These are phyloP conservation scores for Andrena fulva DNA, from an alignment of 2,888 invertebrate species.

Conservation along the genomic window DNA sequence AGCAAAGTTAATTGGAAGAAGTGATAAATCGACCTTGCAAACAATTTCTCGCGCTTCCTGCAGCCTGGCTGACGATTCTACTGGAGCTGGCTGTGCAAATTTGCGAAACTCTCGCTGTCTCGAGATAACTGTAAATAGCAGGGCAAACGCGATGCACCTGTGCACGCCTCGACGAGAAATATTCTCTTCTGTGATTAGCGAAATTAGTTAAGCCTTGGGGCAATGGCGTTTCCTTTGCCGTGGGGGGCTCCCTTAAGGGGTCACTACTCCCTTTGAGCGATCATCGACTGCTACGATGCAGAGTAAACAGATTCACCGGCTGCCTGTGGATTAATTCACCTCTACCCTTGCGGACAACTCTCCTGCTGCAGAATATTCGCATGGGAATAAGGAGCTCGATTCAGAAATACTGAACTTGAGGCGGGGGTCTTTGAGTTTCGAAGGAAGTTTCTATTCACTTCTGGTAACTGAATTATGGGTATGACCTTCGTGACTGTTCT, in stretches of 20 bases:
- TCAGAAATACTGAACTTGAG: neutral
- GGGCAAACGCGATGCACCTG: constrained; percentile 22
- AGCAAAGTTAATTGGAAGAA: constrained; percentile 4
- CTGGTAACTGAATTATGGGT: too few species aligned
- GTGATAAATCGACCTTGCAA: constrained; percentile 9
- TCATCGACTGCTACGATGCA: constrained; percentile 9
- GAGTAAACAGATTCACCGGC: neutral
- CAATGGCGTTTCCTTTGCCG: constrained; percentile 6
- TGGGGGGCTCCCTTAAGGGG: neutral
- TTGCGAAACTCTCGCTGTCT: constrained; percentile 29
- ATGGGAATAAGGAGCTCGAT: neutral
- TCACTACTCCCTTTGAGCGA: constrained; percentile 30
- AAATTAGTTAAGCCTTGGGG: constrained; percentile 3
- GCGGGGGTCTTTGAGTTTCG: neutral
- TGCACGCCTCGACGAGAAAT: constrained; percentile 1
- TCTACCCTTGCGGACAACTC: neutral
- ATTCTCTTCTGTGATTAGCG: constrained; percentile 25
- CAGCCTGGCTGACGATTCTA: constrained; percentile 2
- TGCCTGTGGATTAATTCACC: constrained; percentile 30
- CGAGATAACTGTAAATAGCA: constrained; percentile 31
- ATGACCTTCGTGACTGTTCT: too few species aligned
- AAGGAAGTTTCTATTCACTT: neutral
- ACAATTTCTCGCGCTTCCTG: constrained; percentile 15
- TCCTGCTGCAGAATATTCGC: neutral
- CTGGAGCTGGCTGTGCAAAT: constrained; percentile 24